Base-by-base conservation (phyloP, 2,113 vertebrate genomes). In the Chaetura pelagica region DNA sequence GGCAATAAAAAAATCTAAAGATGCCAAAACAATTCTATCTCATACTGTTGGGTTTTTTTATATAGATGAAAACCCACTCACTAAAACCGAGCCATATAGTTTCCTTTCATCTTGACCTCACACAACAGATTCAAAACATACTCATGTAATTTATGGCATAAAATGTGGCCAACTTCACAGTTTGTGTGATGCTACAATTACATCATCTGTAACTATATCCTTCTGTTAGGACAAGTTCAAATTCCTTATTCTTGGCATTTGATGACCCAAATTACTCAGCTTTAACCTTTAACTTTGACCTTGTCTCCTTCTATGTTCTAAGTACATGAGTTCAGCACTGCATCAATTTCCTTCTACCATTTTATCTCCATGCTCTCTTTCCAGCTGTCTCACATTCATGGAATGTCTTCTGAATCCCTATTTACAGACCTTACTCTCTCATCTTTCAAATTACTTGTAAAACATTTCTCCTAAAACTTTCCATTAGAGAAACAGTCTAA, bases 221-320 rank as follows among this genome's bases (percentile, higher is more conserved):
- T 93, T 94, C 76, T 93, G 30, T 52, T 87, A 94, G 38, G 80
- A 94, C 91, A 91, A 95, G 93, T 94, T 95, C 96, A 96, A 67
- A 89, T 82, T 95, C 77, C 64, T 84, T 94, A 58, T 91, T 94
- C 89, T 93, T 96, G 93, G 84, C 94, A 89, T 82, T 34, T 40
- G 68, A 23, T 84, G 91, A 94, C 93, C 94, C 87, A 79, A 64
- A 96, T 97, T 95, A 97, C 93, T 96, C 91, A 97, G 91, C 52
- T 48, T 93, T 94, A 93, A 95, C 93, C 95, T 89, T 14, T 52
- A 91, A 89, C 83, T 71, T 94, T 84, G 69, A 78, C 66, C 80
- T 91, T 82, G 62, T 78, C 86, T 68, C 78, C 44, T 68, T 87
- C 68, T 64, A 10, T 87, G 91, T 46, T 40, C 74, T 82, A 84